Percentiles rank a stretch among this genome's conserved stretches.
Conservation (phyloP, 2,888 invertebrate species). For the Leptura quadrifasciata region DNA sequence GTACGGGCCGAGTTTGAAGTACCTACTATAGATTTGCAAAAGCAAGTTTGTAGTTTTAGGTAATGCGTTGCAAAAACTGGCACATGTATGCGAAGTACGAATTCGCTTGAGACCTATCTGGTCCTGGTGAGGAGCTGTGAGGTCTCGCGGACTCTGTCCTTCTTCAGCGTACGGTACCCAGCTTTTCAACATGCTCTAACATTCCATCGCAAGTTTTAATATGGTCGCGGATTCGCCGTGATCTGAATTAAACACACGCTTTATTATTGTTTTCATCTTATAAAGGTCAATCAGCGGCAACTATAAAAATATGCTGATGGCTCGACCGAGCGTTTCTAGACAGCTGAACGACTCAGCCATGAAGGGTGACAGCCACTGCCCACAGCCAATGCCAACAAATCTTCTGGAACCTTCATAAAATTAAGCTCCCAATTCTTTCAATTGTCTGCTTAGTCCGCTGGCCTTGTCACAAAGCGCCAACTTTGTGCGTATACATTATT, state of each 20-base stretch:
- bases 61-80: constrained; percentile 70
- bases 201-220: constrained; percentile 67
- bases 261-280: constrained; percentile 55
- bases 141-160: constrained; percentile 47
- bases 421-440: constrained; percentile 9
- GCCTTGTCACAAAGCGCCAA: not conserved
- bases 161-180: constrained; percentile 60
- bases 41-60: constrained; percentile 71
- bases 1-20: constrained; percentile 52
- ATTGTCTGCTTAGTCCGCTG: not conserved
- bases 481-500: not conserved
- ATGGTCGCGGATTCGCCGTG: constrained; percentile 63
- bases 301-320: constrained; percentile 55
- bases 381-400: constrained; percentile 17
- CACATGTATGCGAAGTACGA: constrained; percentile 61
- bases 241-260: constrained; percentile 58
- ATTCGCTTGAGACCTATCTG: constrained; percentile 66
- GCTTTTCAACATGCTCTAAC: constrained; percentile 63
- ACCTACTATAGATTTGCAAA: constrained; percentile 66
- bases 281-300: constrained; percentile 56
- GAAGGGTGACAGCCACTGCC: constrained; percentile 35
- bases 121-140: constrained; percentile 51
- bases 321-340: constrained; percentile 31
- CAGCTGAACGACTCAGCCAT: constrained; percentile 25
- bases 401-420: constrained; percentile 33